Base-by-base conservation (phyloP, 2,113 vertebrate species). In the Apistogramma diplotaenia region DNA sequence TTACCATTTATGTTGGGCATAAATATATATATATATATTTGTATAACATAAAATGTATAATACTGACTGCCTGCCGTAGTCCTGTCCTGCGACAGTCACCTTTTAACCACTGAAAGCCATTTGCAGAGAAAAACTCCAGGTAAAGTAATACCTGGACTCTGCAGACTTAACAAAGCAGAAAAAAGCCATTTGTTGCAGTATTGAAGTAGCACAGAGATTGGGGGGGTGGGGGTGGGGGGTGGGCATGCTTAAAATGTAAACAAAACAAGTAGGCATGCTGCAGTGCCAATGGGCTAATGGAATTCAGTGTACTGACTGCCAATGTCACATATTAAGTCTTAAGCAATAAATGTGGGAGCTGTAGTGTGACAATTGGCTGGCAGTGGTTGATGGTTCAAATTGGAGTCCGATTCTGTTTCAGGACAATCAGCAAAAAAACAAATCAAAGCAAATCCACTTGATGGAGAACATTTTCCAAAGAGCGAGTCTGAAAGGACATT, bases 231-330 rank as follows among this genome's bases (percentile, higher is more conserved):
- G 31, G 31, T 5, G 31, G 1, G 1, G n/a, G n/a, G n/a, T n/a
- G n/a, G n/a, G 58, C 35, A 65, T n/a, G 25, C 31, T 43, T 58
- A 55, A 86, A 81, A 72, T 81, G 74, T 65, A 70, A 82, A 79
- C 62, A 76, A 81, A 75, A 82, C 31, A 40, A 90, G 43, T 25
- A 6, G 23, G 27, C 49, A 51, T 58, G 54, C 67, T 51, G 40
- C 40, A 18, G 60, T 11, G 62, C 84, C 84, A 85, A 72, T 58
- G 65, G 53, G 37, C 57, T 76, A 87, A 83, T 89, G 65, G 80
- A 83, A 74, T 80, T 71, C 18, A 75, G 54, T 49, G 73, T 72
- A 89, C 81, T 49, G 85, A 90, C 76, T 83, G 72, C 73, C 61
- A 78, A 51, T 76, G 78, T 81, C 73, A 58, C 58, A 53, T 76